A percentile compares a stretch with the other conserved stretches of the same genome.
Evolutionary conservation across 2,113 vertebrate species (phyloP).

Genomic region (Perca fluviatilis): DNA sequence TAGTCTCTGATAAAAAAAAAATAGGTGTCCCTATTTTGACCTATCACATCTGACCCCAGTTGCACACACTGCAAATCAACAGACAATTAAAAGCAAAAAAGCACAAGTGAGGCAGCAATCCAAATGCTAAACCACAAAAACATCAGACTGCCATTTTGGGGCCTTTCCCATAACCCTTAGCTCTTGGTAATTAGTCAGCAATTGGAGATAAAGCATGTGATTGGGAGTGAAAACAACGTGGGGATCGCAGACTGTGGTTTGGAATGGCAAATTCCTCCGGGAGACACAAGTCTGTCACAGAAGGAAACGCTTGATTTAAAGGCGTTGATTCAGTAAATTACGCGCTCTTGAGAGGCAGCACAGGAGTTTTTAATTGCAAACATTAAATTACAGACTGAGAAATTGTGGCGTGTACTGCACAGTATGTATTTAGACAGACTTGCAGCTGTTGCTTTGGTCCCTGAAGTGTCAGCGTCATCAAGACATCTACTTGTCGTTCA

Average conservation of each 20-base stretch:
- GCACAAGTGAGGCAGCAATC: slow-evolving; percentile 70
- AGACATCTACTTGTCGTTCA: slow-evolving; percentile 47
- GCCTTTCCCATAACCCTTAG: slow-evolving; percentile 75
- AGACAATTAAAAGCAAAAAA: slow-evolving; percentile 65
- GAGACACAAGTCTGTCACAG: slow-evolving; percentile 84
- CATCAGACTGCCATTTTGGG: slow-evolving; percentile 80
- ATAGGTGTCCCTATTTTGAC: slow-evolving; percentile 69
- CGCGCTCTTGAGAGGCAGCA: slow-evolving; percentile 71
- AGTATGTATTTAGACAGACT: slow-evolving; percentile 80
- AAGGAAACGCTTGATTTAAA: slow-evolving; percentile 83
- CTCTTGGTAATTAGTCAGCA: slow-evolving; percentile 85
- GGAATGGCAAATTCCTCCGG: slow-evolving; percentile 80
- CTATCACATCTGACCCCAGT: slow-evolving; percentile 73
- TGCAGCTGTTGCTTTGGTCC: slow-evolving; percentile 73
- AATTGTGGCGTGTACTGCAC: slow-evolving; percentile 64
- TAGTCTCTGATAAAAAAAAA: neutral
- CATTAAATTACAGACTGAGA: slow-evolving; percentile 85
- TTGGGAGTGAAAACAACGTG: slow-evolving; percentile 78
- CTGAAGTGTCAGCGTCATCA: slow-evolving; percentile 58
- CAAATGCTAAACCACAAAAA: slow-evolving; percentile 77
- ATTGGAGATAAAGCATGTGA: slow-evolving; percentile 83
- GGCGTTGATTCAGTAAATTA: slow-evolving; percentile 84
- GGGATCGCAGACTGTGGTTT: slow-evolving; percentile 85
- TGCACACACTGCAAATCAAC: slow-evolving; percentile 76
- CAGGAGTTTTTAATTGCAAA: slow-evolving; percentile 84